These are phyloP conservation scores for Acinonyx jubatus DNA, from an alignment of 2,113 vertebrate genomes.

Conservation along the genomic window DNA sequence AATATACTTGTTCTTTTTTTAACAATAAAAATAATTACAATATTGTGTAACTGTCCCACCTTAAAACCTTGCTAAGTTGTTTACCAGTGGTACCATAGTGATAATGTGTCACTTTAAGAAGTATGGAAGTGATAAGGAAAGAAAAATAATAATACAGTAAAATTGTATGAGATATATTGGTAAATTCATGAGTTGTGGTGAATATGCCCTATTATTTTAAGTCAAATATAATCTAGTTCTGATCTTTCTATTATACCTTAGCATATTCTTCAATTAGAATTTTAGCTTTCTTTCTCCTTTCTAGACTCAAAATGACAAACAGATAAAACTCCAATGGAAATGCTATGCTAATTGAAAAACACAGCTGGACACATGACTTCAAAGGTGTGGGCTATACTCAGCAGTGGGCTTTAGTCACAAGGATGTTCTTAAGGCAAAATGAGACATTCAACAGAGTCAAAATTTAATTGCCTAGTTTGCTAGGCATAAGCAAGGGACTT, in stretches of 20 bases:
- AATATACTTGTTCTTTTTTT: not conserved
- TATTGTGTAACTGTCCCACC: not conserved
- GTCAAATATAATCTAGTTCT: not conserved
- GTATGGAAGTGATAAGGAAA: not conserved
- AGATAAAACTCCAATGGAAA: slow-evolving; percentile 58
- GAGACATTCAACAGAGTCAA: slow-evolving; percentile 78
- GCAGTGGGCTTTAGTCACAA: slow-evolving; percentile 78
- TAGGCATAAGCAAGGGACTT: slow-evolving; percentile 67
- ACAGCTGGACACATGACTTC: slow-evolving; percentile 72
- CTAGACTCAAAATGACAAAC: slow-evolving; percentile 15
- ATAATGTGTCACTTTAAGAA: not conserved
- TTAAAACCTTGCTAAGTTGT: not conserved
- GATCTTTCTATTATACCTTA: not conserved
- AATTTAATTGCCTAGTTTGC: slow-evolving; percentile 72
- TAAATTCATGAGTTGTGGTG: not conserved
- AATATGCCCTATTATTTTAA: not conserved
- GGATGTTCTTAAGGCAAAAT: slow-evolving; percentile 80
- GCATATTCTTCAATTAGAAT: slow-evolving; percentile 59
- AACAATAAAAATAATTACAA: not conserved
- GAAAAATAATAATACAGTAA: not conserved
- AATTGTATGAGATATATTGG: not conserved
- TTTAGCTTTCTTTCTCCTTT: slow-evolving; percentile 40
- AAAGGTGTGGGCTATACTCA: slow-evolving; percentile 69
- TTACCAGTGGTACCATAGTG: not conserved
- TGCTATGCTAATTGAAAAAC: slow-evolving; percentile 26